phyloP scores from a whole-genome alignment of 1,140 invertebrate genomes.

The Drosophila persimilis region DNA sequence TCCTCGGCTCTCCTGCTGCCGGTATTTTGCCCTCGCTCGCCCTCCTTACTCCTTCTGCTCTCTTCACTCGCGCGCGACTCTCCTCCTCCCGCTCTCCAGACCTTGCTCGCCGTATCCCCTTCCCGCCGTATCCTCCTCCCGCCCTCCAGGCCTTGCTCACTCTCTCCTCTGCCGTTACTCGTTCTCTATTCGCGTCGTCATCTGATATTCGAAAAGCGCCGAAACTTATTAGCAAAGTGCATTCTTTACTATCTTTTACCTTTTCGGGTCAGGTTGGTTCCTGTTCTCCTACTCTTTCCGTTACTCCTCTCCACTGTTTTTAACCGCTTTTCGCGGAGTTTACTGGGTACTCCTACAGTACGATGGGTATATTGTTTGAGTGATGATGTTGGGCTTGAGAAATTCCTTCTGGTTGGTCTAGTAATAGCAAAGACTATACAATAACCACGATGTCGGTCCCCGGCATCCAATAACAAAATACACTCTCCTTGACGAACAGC shows the following conservation, averaged over 20 bases:
- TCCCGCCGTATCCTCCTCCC: too few species aligned
- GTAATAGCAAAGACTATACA: too few species aligned
- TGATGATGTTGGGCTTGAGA: too few species aligned
- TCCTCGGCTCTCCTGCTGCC: too few species aligned
- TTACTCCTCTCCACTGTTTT: background rate
- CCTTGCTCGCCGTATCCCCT: slow-evolving; percentile 14
- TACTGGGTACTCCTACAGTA: too few species aligned
- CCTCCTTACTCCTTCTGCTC: background rate
- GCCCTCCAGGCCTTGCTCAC: slow-evolving; percentile 10
- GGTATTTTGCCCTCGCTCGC: too few species aligned
- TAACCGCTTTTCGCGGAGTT: too few species aligned
- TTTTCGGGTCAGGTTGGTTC: slow-evolving; percentile 33
- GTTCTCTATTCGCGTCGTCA: slow-evolving; percentile 22
- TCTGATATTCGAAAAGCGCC: slow-evolving; percentile 56
- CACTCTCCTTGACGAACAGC: too few species aligned
- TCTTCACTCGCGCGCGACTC: background rate
- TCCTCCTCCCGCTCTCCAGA: background rate
- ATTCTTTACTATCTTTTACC: slow-evolving; percentile 48
- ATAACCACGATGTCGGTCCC: too few species aligned
- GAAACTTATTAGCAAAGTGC: slow-evolving; percentile 75
- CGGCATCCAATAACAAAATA: too few species aligned
- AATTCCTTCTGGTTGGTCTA: too few species aligned
- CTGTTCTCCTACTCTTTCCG: background rate
- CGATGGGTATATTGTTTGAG: too few species aligned
- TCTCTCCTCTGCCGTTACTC: background rate